Conservation (phyloP, 2,113 vertebrate species). For the Laticauda colubrina region DNA sequence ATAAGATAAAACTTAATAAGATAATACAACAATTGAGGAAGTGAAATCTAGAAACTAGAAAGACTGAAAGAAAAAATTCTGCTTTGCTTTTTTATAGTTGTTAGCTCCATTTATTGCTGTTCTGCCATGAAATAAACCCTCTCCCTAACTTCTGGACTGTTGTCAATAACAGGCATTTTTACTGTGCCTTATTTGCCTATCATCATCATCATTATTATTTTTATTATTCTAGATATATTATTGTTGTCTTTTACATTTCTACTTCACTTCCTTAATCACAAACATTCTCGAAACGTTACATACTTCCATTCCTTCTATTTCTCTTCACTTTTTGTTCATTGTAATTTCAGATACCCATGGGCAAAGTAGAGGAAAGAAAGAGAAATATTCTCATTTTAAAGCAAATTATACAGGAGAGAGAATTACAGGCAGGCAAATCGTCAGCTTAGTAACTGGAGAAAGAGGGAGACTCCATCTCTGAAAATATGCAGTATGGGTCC, state of each 20-base stretch:
- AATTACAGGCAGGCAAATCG: conserved; percentile 57
- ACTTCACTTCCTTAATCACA: conserved; percentile 41
- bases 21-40: conserved; percentile 18
- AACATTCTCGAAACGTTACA: conserved; percentile 62
- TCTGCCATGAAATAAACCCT: background rate
- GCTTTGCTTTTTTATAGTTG: background rate
- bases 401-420: conserved; percentile 47
- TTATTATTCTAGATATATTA: conserved; percentile 47
- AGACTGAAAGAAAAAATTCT: background rate
- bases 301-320: conserved; percentile 46
- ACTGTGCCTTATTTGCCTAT: conserved; percentile 57
- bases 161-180: conserved; percentile 24
- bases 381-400: conserved; percentile 55
- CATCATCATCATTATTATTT: too few species aligned
- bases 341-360: conserved; percentile 63
- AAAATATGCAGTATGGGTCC: rapidly evolving
- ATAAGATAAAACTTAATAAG: conserved; percentile 21
- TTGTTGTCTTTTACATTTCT: conserved; percentile 38
- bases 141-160: conserved; percentile 47
- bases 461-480: conserved; percentile 46
- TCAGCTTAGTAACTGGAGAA: conserved; percentile 51
- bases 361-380: conserved; percentile 62
- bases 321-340: conserved; percentile 64
- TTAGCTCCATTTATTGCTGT: conserved; percentile 10
- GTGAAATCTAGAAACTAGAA: background rate